phyloP scores from a whole-genome alignment of 35 echinoderm and acorn worm genomes.

The Stichopus chloronotus region DNA sequence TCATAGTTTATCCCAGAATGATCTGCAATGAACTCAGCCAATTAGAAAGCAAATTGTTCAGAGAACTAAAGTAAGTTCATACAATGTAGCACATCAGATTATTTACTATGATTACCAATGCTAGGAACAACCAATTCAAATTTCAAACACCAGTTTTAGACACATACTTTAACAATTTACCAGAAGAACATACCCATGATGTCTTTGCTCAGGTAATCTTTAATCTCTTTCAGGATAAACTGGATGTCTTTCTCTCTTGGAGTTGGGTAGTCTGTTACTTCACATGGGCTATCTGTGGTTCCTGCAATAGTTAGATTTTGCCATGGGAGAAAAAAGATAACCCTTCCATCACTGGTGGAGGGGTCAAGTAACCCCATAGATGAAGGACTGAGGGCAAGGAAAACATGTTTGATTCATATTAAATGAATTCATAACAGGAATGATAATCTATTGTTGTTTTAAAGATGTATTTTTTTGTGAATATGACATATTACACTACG shows the following conservation, averaged over 20 bases:
- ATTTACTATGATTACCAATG: no score
- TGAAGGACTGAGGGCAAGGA: constrained; percentile 70
- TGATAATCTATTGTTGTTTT: neutral
- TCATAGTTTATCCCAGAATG: neutral
- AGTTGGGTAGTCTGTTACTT: constrained; percentile 77
- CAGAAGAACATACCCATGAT: constrained; percentile 65
- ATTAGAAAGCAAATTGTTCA: no score
- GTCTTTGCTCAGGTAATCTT: constrained; percentile 94
- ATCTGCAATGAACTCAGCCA: neutral
- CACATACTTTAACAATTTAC: no score
- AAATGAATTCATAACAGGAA: neutral
- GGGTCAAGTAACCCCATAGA: constrained; percentile 98
- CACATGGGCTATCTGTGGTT: constrained; percentile 89
- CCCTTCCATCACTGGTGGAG: constrained; percentile 92
- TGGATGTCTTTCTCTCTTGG: constrained; percentile 95
- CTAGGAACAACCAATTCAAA: no score
- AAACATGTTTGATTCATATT: neutral
- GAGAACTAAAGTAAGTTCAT: no score
- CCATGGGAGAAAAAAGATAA: constrained; percentile 99
- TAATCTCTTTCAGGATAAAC: constrained; percentile 96
- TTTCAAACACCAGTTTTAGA: no score
- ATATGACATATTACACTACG: no score
- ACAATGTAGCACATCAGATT: no score
- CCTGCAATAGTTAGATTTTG: constrained; percentile 92
- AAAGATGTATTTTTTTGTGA: neutral